Evolutionary conservation across 2,113 vertebrate species (phyloP), one percentile per base, ranked within the genome.

Genomic region (Acrocephalus arundinaceus): DNA sequence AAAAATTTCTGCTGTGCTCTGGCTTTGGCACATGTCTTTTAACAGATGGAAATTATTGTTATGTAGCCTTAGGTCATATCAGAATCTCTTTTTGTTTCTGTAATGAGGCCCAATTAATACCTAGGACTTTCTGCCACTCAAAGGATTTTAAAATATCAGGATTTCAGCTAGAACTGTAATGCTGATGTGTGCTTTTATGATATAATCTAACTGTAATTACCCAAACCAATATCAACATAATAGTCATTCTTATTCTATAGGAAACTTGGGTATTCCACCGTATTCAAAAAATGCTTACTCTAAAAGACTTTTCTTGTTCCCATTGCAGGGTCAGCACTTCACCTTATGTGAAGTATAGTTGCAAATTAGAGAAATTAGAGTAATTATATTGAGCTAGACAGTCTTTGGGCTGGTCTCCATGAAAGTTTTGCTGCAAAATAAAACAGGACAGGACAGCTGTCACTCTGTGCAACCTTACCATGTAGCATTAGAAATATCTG

Each of bases 11-110:
- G 11, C n/a, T 72, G 49, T 33, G 41, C 45, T 94, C 57, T 75
- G 61, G 75, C 15, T 92, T 87, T 90, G 88, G 88, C 93, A 88
- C 25, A 14, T 46, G 45, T 71, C 88, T 93, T 92, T 80, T 94
- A 96, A 88, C 89, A 95, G 92, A 96, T 95, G 91, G 84, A 96
- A 94, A 92, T 88, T 86, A 92, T 70, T 92, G 77, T 89, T 93
- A 74, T 93, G 67, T 57, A 90, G 91, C 88, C 68, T 87, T 52
- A 95, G 93, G 72, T 93, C 84, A 90, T 67, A 95, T 37, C 66
- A 76, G 43, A 59, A 95, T 92, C 71, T 88, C 58, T 88, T 87
- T 84, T 93, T 70, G 73, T 78, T 93, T 83, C 91, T 86, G 28
- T 94, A 93, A 93, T 79, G 67, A 96, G 77, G 31, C 48, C 52